A percentile compares a stretch with the other conserved stretches of the same genome.
Evolutionary conservation across 2,888 invertebrate species (phyloP).

Genomic region (Erebia aethiops): DNA sequence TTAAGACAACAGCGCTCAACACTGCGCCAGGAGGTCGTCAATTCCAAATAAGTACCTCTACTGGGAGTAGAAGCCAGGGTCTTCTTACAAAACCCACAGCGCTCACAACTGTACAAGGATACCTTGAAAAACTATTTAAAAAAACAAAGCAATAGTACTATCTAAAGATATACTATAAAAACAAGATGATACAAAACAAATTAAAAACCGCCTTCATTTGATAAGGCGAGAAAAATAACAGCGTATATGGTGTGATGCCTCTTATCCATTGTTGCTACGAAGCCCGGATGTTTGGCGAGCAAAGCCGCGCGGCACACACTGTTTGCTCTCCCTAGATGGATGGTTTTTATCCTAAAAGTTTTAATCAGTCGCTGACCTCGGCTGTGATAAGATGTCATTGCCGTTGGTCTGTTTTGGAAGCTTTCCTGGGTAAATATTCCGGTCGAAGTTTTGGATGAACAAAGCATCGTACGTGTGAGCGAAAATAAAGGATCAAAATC

Average conservation of each 20-base stretch:
- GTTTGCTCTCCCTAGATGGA: conserved; percentile 37
- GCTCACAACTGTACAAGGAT: background rate
- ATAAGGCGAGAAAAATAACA: background rate
- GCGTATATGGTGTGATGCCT: background rate
- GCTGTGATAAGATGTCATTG: conserved; percentile 29
- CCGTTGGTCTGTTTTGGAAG: conserved; percentile 20
- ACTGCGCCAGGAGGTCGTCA: too few species aligned
- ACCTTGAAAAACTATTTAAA: background rate
- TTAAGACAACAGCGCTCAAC: too few species aligned
- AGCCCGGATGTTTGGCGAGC: conserved; percentile 34
- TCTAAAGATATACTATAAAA: background rate
- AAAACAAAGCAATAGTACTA: background rate
- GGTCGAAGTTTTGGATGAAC: conserved; percentile 14
- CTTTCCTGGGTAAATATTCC: conserved; percentile 22
- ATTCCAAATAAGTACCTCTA: too few species aligned
- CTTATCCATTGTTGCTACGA: conserved; percentile 21
- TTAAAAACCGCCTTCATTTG: conserved; percentile 4
- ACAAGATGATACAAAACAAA: conserved; percentile 10
- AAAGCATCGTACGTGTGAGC: too few species aligned
- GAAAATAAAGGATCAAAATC: too few species aligned
- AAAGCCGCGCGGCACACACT: conserved; percentile 23
- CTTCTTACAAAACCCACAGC: too few species aligned
- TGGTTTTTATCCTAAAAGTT: conserved; percentile 35
- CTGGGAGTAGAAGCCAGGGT: too few species aligned
- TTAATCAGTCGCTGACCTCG: conserved; percentile 37